Base-by-base conservation (phyloP, 2,888 invertebrate species). In the Ceramica pisi region DNA sequence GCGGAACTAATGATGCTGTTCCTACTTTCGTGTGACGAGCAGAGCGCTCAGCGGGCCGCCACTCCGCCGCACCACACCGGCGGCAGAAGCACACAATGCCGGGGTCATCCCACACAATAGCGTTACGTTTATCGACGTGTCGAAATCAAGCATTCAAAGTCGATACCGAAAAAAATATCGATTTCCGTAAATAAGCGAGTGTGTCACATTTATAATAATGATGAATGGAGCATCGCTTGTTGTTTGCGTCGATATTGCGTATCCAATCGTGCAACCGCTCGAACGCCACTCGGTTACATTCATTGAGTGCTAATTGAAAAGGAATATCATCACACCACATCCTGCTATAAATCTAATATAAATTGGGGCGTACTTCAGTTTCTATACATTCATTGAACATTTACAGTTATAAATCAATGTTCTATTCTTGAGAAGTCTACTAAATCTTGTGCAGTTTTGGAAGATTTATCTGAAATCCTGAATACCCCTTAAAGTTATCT, bases 101-200 rank as follows among this genome's bases (percentile, higher is more conserved):
- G 91, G 95, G 95, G 95, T 95, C 95, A 94, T 91, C 92, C 87
- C 84, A 87, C 83, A 95, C 95, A 95, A 95, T 93, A 90, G 91
- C 90, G 91, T 93, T 93, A 93, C 95, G 93, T 94, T 94, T 94
- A 94, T 90, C 92, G 92, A 94, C 92, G 95, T 94, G 94, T 93
- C 94, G 92, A 94, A 94, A 92, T 87, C 89, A 86, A 86, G 90
- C 89, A 95, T 96, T 94, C 94, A 95, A 92, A 92, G 90, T 91
- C 93, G 92, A 93, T 92, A 94, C 93, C 93, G 94, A 95, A 96
- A 95, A 96, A 96, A 95, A 96, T 95, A 96, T 95, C 95, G 96
- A 96, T 96, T 95, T 96, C 96, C 95, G 95, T 96, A 95, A 96
- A 95, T 96, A 96, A 96, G 95, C 91, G 95, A 95, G 94, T 95